Evolutionary conservation across 2,888 invertebrate species (phyloP), one percentile per base, ranked within the genome.

Genomic region (Alsophila aescularia): DNA sequence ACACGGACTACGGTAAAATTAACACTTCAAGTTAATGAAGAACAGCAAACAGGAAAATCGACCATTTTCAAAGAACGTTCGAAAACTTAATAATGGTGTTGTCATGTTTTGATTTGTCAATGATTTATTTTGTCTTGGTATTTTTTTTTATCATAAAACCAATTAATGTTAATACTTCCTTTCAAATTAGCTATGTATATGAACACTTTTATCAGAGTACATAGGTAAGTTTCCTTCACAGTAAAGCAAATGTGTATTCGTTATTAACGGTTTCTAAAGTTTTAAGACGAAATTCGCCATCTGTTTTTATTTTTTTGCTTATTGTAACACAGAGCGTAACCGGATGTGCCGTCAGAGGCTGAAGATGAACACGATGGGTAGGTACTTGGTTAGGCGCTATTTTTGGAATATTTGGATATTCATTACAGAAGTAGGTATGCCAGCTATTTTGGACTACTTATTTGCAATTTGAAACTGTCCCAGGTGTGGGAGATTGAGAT

Each of bases 1-100:
- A 81, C 80, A 77, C 83, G 74, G 73, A 73, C 83, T 84, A 74
- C 76, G 79, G 78, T 75, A 82, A 87, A 89, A 86, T 85, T 87
- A 83, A 79, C 85, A 83, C 84, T 84, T 82, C 86, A 83, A 79
- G 78, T 83, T 84, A 90, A 87, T 83, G 85, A 83, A 84, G 87
- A 83, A 83, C 86, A 79, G 84, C 88, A 84, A 89, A 92, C 92
- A 91, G 92, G 92, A 91, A 92, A 90, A 89, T 85, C 90, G 85
- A 86, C 85, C 85, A 89, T 90, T 88, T 87, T 79, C 77, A 81
- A 82, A 81, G 80, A 77, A 72, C 79, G 87, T 87, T 86, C 81
- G 72, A 64, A 66, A 72, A 72, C 73, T 50, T 58, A 43, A 62
- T 67, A 2, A 34, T 52, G 35, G 58, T 56, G 48, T 49, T 39